Evolutionary conservation across 2,797 vertebrate species (phyloP).

Genomic region (Chromis chromis): DNA sequence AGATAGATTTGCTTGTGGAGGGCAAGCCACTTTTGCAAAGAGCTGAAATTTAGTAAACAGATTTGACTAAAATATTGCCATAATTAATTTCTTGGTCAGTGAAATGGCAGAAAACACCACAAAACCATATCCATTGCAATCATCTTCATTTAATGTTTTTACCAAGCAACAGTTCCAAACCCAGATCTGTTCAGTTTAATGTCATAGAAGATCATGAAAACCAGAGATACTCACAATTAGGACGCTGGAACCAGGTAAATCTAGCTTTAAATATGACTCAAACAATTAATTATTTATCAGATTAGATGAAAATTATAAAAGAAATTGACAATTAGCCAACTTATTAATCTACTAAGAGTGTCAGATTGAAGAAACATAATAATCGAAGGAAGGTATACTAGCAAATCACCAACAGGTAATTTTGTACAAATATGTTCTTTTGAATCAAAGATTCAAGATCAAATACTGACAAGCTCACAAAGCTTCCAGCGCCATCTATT

Average conservation of each 20-base stretch:
- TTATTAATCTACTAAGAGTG: too few relatives aligned
- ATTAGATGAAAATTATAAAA: too few relatives aligned
- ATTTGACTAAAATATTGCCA: neutral
- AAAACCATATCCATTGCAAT: too few relatives aligned
- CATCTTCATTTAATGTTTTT: neutral
- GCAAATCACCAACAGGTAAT: neutral
- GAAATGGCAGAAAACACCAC: too few relatives aligned
- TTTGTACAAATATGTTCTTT: too few relatives aligned
- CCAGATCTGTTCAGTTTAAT: too few relatives aligned
- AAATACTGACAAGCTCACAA: conserved; percentile 1
- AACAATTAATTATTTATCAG: too few relatives aligned
- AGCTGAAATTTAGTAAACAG: too few relatives aligned
- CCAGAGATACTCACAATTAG: neutral
- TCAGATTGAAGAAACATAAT: too few relatives aligned
- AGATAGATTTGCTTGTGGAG: neutral
- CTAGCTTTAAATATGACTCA: too few relatives aligned
- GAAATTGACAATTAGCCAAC: too few relatives aligned
- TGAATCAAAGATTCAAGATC: neutral
- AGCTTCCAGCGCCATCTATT: neutral
- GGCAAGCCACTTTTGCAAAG: neutral
- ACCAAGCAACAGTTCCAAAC: neutral
- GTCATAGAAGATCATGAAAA: too few relatives aligned
- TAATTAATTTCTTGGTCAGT: neutral
- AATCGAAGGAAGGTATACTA: neutral
- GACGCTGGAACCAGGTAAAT: neutral